Evolutionary conservation across 2,113 vertebrate genomes (phyloP).

Genomic region (Sigmodon hispidus): DNA sequence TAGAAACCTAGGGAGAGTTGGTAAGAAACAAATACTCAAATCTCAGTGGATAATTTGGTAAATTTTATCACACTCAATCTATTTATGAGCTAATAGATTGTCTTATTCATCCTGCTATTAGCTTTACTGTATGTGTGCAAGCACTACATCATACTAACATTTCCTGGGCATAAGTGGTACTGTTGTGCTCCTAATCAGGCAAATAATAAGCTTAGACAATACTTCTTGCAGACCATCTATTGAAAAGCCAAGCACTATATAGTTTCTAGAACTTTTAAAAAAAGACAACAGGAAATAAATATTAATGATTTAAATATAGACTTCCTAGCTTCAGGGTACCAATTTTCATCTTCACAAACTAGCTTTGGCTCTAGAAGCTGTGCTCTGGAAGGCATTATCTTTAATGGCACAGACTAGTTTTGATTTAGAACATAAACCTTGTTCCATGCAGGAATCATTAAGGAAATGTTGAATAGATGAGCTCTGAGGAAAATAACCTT

Average conservation of each 20-base stretch:
- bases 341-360: neutral
- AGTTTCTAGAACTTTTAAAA: neutral
- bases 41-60: neutral
- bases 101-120: neutral
- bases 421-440: neutral
- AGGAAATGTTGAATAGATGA: neutral
- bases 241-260: neutral
- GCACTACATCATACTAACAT: neutral
- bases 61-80: neutral
- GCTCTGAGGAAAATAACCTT: neutral
- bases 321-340: neutral
- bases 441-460: neutral
- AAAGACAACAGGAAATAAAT: neutral
- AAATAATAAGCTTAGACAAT: constrained; percentile 33
- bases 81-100: neutral
- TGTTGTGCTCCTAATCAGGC: neutral
- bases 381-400: neutral
- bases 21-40: constrained; percentile 7
- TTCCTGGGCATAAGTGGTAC: neutral
- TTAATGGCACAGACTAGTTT: neutral
- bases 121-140: neutral
- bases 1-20: neutral
- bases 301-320: neutral
- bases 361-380: neutral
- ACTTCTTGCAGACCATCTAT: neutral